phyloP scores from a whole-genome alignment of 2,888 invertebrate genomes.

The Ectemnius continuus region DNA sequence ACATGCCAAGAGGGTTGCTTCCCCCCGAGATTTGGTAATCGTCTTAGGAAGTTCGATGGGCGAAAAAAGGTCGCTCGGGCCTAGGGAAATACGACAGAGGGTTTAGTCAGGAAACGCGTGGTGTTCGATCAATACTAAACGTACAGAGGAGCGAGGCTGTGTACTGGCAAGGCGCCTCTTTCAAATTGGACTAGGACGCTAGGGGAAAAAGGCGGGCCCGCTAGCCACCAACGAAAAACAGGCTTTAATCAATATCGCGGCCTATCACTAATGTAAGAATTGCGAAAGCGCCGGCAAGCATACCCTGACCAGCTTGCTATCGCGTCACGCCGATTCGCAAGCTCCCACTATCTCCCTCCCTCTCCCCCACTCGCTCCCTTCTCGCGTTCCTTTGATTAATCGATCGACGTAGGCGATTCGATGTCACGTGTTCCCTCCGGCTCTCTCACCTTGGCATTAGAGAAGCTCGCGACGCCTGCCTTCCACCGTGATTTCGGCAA shows the following conservation, averaged over 20 bases:
- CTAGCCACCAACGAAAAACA: neutral
- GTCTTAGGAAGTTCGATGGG: constrained; percentile 9
- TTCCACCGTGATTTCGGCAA: no score
- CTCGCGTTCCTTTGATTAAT: constrained; percentile 2
- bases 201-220: constrained; percentile 27
- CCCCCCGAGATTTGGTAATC: neutral
- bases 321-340: neutral
- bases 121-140: constrained; percentile 71
- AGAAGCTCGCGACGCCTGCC: no score
- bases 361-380: neutral
- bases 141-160: constrained; percentile 46
- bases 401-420: neutral
- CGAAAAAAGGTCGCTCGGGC: constrained; percentile 27
- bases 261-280: neutral
- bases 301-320: neutral
- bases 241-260: constrained; percentile 12
- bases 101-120: constrained; percentile 41
- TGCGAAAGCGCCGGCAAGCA: neutral
- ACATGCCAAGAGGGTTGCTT: no score
- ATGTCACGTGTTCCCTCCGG: neutral
- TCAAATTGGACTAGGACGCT: constrained; percentile 42
- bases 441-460: constrained; percentile 1
- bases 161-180: constrained; percentile 31
- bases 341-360: neutral
- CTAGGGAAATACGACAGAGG: constrained; percentile 38